Evolutionary conservation across 2,888 invertebrate genomes (phyloP).

Genomic region (Galeruca laticollis): DNA sequence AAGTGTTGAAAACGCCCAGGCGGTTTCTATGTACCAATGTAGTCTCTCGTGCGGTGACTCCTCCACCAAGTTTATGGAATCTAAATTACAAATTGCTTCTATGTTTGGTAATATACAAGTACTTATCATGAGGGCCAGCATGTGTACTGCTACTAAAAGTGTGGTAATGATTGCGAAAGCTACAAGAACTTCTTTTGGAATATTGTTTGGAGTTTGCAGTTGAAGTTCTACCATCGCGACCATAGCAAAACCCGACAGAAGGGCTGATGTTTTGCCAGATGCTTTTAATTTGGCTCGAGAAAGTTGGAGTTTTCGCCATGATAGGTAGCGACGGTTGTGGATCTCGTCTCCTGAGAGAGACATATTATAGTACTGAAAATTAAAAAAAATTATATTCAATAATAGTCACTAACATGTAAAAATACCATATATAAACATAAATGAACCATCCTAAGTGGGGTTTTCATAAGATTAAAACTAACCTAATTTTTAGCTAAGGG

Average conservation of each 20-base stretch:
- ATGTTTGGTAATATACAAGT: conserved; percentile 99
- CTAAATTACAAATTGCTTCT: conserved; percentile 94
- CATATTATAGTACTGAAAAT: conserved; percentile 70
- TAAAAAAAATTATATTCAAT: conserved; percentile 16
- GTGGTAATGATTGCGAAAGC: conserved; percentile 96
- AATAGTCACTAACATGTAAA: background rate
- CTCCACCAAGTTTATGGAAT: conserved; percentile 86
- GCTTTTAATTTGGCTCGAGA: conserved; percentile 98
- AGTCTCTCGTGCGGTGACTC: conserved; percentile 90
- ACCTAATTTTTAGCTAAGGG: too few relatives aligned
- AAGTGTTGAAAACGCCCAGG: conserved; percentile 97
- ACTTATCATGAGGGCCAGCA: conserved; percentile 98
- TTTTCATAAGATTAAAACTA: too few relatives aligned
- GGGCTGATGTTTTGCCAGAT: conserved; percentile 96
- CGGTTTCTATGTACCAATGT: conserved; percentile 96
- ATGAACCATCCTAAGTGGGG: too few relatives aligned
- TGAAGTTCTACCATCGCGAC: conserved; percentile 99
- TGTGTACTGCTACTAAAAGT: conserved; percentile 95
- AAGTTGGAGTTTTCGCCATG: conserved; percentile 92
- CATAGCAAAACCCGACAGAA: conserved; percentile 98
- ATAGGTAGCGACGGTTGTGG: conserved; percentile 86
- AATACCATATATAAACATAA: background rate
- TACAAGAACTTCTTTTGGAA: conserved; percentile 86
- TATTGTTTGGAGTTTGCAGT: conserved; percentile 77
- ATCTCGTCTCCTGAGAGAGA: conserved; percentile 80